phyloP scores from a whole-genome alignment of 2,888 invertebrate genomes.

The Eudemis profundana region DNA sequence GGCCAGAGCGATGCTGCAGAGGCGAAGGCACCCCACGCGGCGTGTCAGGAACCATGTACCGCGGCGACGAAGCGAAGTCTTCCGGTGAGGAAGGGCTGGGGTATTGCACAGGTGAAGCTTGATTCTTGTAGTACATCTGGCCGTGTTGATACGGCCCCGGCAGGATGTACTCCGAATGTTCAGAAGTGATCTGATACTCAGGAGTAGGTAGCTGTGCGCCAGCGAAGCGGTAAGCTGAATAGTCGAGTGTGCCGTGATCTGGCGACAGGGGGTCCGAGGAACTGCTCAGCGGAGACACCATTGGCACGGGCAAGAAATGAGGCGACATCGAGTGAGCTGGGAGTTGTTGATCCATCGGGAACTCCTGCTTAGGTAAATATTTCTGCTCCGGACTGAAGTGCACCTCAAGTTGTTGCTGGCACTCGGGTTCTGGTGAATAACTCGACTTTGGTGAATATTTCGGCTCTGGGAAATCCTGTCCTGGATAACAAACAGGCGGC shows the following conservation, averaged over 20 bases:
- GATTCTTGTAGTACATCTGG: not conserved
- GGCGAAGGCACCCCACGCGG: not conserved
- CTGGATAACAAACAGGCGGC: not conserved
- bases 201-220: not conserved
- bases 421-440: not conserved
- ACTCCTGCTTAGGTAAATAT: not conserved
- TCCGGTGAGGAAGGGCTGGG: not conserved
- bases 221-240: not conserved
- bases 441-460: not conserved
- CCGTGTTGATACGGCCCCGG: not conserved
- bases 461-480: not conserved
- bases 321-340: not conserved
- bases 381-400: not conserved
- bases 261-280: not conserved
- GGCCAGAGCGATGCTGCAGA: not conserved
- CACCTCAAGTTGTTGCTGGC: not conserved
- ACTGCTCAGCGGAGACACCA: not conserved
- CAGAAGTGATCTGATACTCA: slow-evolving; percentile 1
- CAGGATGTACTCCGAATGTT: not conserved
- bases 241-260: not conserved
- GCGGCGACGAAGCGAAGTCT: not conserved
- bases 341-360: not conserved
- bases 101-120: too few relatives aligned
- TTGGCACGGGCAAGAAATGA: not conserved
- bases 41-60: not conserved